Evolutionary conservation across 2,797 vertebrate genomes (phyloP).

Genomic region (Platyrinchus mystaceus): DNA sequence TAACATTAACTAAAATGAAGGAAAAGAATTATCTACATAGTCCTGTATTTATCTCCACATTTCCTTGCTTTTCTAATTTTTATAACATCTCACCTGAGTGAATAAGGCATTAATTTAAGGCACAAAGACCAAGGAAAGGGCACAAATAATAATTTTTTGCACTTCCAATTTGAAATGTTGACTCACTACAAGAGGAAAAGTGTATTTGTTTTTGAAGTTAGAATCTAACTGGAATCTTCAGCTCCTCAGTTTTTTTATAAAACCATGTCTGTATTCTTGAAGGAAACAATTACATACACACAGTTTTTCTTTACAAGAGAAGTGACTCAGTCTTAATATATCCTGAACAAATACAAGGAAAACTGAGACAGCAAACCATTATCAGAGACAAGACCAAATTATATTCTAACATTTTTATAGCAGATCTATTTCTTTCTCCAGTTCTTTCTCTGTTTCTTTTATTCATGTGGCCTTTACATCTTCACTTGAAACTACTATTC

Average conservation of each 20-base stretch:
- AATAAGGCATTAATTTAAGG: constrained; percentile 13
- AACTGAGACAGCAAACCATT: not conserved
- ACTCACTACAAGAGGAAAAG: not conserved
- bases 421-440: constrained; percentile 34
- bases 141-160: not conserved
- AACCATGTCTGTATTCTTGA: not conserved
- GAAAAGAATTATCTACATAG: not conserved
- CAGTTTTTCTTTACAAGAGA: not conserved
- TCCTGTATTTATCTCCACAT: not conserved
- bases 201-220: not conserved
- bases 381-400: constrained; percentile 39
- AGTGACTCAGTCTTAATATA: not conserved
- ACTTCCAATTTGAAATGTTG: constrained; percentile 15
- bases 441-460: constrained; percentile 48
- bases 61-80: not conserved
- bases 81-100: not conserved
- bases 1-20: not conserved
- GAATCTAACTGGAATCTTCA: not conserved
- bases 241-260: not conserved
- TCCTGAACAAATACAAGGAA: constrained; percentile 36
- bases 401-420: constrained; percentile 47
- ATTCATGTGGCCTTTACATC: constrained; percentile 42
- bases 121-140: not conserved
- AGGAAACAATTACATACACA: constrained; percentile 4
- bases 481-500: constrained; percentile 44